phyloP scores from a whole-genome alignment of 2,113 vertebrate genomes.

The Sclerurus mexicanus region DNA sequence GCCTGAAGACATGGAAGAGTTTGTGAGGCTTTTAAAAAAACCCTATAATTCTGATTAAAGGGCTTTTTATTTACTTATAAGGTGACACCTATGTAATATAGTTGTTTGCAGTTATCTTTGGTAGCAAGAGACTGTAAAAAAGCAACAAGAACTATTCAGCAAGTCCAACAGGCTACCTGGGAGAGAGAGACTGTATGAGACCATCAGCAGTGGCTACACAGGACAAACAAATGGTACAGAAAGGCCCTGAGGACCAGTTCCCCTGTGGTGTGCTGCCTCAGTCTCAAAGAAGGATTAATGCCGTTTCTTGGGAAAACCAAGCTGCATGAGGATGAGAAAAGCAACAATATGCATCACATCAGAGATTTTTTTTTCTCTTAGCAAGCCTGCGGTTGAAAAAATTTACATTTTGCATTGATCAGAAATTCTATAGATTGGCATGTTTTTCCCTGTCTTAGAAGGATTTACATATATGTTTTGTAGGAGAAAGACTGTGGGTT shows the following conservation, averaged over 20 bases:
- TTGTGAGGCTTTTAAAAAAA: not conserved
- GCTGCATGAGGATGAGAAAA: not conserved
- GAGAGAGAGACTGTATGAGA: not conserved
- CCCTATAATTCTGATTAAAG: not conserved
- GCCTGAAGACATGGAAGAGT: not conserved
- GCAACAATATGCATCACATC: not conserved
- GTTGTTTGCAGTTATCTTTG: not conserved
- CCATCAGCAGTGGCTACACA: not conserved
- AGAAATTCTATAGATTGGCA: not conserved
- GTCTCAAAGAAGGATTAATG: not conserved
- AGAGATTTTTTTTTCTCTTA: not conserved
- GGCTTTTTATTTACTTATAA: not conserved
- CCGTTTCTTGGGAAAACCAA: not conserved
- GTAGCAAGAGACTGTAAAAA: not conserved
- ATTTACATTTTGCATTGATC: not conserved
- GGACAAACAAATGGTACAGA: not conserved
- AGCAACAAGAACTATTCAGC: not conserved
- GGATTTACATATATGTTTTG: not conserved
- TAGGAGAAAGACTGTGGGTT: not conserved
- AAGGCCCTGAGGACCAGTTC: not conserved
- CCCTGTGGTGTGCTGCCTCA: not conserved
- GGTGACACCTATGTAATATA: not conserved
- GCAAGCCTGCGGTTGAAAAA: not conserved
- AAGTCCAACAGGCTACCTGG: not conserved
- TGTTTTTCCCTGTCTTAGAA: not conserved